Base-by-base conservation (phyloP, 2,888 invertebrate genomes). In the Lasioglossum pauxillum region DNA sequence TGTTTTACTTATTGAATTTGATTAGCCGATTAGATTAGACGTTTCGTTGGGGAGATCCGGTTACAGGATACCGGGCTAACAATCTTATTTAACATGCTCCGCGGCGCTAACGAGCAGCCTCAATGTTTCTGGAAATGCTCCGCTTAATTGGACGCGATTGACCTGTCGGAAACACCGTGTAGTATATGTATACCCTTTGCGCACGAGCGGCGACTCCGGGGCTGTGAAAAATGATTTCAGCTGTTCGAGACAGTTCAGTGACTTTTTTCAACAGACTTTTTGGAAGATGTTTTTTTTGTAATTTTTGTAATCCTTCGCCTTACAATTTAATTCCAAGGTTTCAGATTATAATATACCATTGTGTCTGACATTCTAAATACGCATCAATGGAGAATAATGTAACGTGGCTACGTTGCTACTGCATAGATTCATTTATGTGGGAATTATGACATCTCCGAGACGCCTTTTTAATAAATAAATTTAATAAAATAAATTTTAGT, bases 1-100 rank as follows among this genome's bases (percentile, higher is more conserved):
- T 35, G 77, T 53, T 71, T 78, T 53, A 23, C 38, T 53, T 31
- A 71, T 78, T 49, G 53, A 78, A 69, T 49, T 67, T n/a, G 49
- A 77, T 69, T 77, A 69, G n/a, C 77, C 12, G 49, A 78, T 67
- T 64, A n/a, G 53, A 75, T 75, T 75, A 75, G 60, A 64, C 60
- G 31, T 75, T 60, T 60, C 27, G 57, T 12, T n/a, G 19, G 14
- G 53, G 74, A 10, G 57, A 38, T 38, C 69, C 69, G 69, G 69
- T 69, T 69, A 69, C 69, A 19, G 8, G 64, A 16, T 16, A 31
- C 64, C 16, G 31, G 38, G 69, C 4, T 38, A 23, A 38, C 38
- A 23, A 69, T 35, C 69, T 69, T 69, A 38, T 69, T 69, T 69
- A 23, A 38, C 69, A 38, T 69, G 69, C 69, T 69, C 0, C 23